Base-by-base conservation (phyloP, 2,888 invertebrate genomes). In the Cataglyphis albicans region DNA sequence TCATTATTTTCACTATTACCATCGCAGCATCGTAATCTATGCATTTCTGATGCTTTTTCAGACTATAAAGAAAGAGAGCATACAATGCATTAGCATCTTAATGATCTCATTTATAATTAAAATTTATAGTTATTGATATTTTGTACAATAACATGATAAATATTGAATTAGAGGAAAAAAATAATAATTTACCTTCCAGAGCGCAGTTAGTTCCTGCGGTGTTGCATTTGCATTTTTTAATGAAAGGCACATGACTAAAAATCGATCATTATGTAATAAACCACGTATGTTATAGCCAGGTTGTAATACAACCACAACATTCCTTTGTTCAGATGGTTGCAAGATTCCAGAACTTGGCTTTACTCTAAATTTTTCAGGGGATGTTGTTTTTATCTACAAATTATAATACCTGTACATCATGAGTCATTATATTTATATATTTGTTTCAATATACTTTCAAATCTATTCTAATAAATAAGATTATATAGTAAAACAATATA, bases 281-380 rank as follows among this genome's bases (percentile, higher is more conserved):
- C 96, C 96, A 2, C 96, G 96, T 10, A 97, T 90, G 85, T 96
- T 96, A 91, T 97, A 97, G 6, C 97, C 98, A 18, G 97, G 96
- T 91, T 98, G 97, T 0, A 98, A 95, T 5, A 97, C 96, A 1
- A 99, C 97, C 57, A 96, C 95, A 0, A 99, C 96, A 0, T 95
- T 95, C 57, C 96, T 96, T 0, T 95, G 95, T 3, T 96, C 96
- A 10, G 97, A 97, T 0, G 97, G 96, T 1, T 95, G 95, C 74
- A 99, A 93, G 7, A 96, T 95, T 0, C 99, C 99, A 7, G 97
- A 96, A 91, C 98, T 98, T 0, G 99, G 99, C 75, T 98, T 96
- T 1, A 99, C 99, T 44, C 98, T 96, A 95, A 98, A 99, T 94
- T 98, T 99, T 91, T 99, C 98, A 0, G 99, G 99, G 0, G 98